Evolutionary conservation across 2,888 invertebrate genomes (phyloP), one percentile per base, ranked within the genome.

Genomic region (Leucophenga montana): DNA sequence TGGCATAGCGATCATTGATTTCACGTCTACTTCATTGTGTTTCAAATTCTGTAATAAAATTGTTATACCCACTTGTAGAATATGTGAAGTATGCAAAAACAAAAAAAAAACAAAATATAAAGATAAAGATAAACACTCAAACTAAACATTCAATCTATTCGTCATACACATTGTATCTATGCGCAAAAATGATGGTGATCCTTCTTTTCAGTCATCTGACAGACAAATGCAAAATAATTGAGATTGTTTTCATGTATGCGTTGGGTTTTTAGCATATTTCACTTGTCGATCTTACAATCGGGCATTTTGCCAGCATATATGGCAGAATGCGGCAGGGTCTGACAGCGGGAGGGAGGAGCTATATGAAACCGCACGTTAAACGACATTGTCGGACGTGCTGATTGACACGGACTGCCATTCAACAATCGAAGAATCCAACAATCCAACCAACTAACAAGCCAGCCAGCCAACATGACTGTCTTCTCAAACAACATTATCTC

Each of bases 301-400:
- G 80, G 82, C 84, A 72, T 4, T 11, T n/a, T 80, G 80, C 84
- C 80, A 80, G 71, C 69, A 65, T 65, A 71, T 22, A 18, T 20
- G 16, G 22, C 16, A 3, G 22, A 54, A 5, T 27, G 39, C 18
- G 16, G 22, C 18, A 54, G 54, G n/a, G 11, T 3, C 18, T 11
- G 39, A n/a, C n/a, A 5, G 39, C 9, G 8, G 13, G 18, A 18
- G 22, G 54, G 54, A 48, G 20, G 22, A 44, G 46, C 46, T 48
- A 48, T 70, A 75, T 77, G 69, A 78, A 78, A 76, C 67, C 71
- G 39, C 11, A 46, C 76, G 73, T 74, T 69, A 78, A 74, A 73
- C 70, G 64, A 62, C 62, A 77, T 68, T 75, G 70, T 77, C 67
- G 62, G 64, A 72, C 65, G 68, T 16, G 67, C 56, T 70, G 72